Base-by-base conservation (phyloP, 2,888 invertebrate species). In the Drosophila kambysellisi region DNA sequence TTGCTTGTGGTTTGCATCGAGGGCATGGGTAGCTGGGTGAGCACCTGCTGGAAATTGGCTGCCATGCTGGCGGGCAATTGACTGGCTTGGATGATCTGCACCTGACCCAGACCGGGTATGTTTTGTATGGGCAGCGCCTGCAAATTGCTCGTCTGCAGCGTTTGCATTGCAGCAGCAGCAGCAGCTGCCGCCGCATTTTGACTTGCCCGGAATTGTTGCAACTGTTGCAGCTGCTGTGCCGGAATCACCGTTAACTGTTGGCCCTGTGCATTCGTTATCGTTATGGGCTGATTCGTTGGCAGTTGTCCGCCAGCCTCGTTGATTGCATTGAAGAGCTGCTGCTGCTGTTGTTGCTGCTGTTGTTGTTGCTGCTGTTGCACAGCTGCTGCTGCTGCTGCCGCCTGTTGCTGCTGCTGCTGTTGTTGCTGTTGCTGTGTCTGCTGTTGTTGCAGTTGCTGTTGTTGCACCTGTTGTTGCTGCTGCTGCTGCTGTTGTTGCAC, bases 181-280 rank as follows among this genome's bases (percentile, higher is more conserved):
- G 81, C 68, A 25, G 74, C 56, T 6, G 81, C 68, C 7, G 74
- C 56, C 1, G 79, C 64, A 64, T 79, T 77, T 43, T 91, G 90
- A 48, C 92, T 79, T 2, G 81, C 81, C 0, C 81, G 62, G 9
- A 76, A 48, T 15, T 81, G 78, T n/a, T 78, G 91, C 72, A 93
- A 83, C 75, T 93, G 93, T 60, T 94, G 95, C 81, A 95, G 91
- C 61, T 95, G 94, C 20, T 95, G 94, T 2, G 96, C 95, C 12
- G 97, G 97, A 91, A 98, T 97, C 61, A 98, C 96, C 7, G 97
- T 97, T 81, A 97, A 95, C 91, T 97, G 97, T 91, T 97, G 97
- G 0, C 96, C 97, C 87, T 95, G 95, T 3, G 96, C 95, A 70
- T 96, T 95, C 77, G 95, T 96, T 66, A 96, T 95, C 15, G 96